Evolutionary conservation across 2,113 vertebrate species (phyloP).

Genomic region (Acinonyx jubatus): DNA sequence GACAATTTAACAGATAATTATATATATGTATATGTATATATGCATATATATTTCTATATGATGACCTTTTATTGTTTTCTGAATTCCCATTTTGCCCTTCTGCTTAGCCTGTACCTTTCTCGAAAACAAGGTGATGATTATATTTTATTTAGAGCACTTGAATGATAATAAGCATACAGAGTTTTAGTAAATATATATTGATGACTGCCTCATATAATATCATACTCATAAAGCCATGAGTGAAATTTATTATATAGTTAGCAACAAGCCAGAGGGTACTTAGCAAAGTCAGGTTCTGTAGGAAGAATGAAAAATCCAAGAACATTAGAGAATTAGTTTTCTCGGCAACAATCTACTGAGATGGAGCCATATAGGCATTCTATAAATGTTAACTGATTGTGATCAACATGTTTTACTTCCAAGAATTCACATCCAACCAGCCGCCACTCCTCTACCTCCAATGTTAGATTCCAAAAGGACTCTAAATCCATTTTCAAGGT

Average conservation of each 20-base stretch:
- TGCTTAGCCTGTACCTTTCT: neutral
- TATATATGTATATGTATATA: neutral
- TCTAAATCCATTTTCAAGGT: neutral
- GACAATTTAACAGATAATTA: neutral
- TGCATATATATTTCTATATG: neutral
- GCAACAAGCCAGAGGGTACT: neutral
- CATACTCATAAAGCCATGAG: neutral
- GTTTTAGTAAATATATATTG: neutral
- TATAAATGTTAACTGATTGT: conserved; percentile 53
- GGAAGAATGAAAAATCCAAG: neutral
- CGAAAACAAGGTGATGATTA: neutral
- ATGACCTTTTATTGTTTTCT: neutral
- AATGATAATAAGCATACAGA: neutral
- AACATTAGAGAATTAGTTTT: neutral
- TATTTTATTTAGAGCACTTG: neutral
- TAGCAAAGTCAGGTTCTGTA: neutral
- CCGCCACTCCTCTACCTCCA: conserved; percentile 4
- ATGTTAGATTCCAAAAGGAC: neutral
- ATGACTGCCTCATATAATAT: neutral
- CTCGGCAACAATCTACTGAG: neutral
- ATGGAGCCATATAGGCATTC: neutral
- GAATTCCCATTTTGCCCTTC: neutral
- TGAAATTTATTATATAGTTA: neutral
- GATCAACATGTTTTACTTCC: conserved; percentile 56
- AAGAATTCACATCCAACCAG: conserved; percentile 40